Percentiles rank a stretch among this genome's conserved stretches.
phyloP scores from a whole-genome alignment of 1,140 invertebrate genomes.

The Zaprionus lachaisei region DNA sequence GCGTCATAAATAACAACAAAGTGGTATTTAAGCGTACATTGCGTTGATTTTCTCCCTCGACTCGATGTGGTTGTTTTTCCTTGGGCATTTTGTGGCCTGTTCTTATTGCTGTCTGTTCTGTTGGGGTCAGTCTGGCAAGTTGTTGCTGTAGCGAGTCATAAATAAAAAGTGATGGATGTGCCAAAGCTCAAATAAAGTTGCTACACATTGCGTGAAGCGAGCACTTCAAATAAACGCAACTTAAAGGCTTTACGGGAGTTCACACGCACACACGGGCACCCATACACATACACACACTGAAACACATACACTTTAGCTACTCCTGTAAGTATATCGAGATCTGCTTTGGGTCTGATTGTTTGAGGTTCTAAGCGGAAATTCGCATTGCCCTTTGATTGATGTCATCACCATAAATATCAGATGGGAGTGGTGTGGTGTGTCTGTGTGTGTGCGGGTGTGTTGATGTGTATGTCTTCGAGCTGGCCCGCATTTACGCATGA shows the following conservation, averaged over 20 bases:
- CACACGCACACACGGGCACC: constrained; percentile 2
- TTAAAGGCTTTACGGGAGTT: constrained; percentile 24
- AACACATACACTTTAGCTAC: neutral
- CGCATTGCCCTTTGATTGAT: constrained; percentile 68
- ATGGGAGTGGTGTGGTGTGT: neutral
- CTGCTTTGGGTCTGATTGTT: constrained; percentile 48
- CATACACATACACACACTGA: constrained; percentile 4
- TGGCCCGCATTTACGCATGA: constrained; percentile 68
- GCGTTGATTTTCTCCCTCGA: constrained; percentile 40
- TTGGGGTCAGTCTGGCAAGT: constrained; percentile 1
- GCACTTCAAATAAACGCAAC: constrained; percentile 24
- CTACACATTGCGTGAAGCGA: constrained; percentile 13
- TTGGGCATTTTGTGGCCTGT: constrained; percentile 15
- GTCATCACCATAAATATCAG: constrained; percentile 50
- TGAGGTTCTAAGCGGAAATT: constrained; percentile 49
- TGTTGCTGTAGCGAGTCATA: constrained; percentile 59
- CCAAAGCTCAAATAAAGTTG: constrained; percentile 45
- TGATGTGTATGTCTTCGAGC: constrained; percentile 27
- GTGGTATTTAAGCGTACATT: constrained; percentile 72
- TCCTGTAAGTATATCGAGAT: constrained; percentile 8
- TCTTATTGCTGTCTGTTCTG: constrained; percentile 16
- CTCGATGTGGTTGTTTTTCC: neutral
- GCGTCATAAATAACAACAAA: constrained; percentile 81
- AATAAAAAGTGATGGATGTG: constrained; percentile 78
- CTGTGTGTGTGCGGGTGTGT: neutral